phyloP scores from a whole-genome alignment of 2,113 vertebrate species.

The Ploceus nigricollis region DNA sequence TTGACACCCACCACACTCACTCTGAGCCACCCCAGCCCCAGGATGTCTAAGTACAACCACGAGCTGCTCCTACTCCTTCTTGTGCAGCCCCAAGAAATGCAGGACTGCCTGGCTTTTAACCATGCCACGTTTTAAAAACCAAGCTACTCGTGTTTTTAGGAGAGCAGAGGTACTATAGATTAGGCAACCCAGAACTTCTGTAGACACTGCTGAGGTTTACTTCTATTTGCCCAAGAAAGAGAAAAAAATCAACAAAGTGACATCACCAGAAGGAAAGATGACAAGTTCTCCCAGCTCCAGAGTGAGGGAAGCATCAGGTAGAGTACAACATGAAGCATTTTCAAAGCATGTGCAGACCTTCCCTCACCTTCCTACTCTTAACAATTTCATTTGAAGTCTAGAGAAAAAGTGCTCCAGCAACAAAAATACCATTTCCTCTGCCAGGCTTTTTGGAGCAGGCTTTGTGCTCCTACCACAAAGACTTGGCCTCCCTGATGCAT shows the following conservation, averaged over 20 bases:
- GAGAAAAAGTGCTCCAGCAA: background rate
- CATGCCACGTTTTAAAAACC: background rate
- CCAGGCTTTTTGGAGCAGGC: background rate
- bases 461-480: background rate
- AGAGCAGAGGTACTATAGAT: background rate
- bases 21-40: background rate
- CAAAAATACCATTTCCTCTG: background rate
- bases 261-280: background rate
- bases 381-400: background rate
- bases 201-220: background rate
- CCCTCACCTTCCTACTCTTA: background rate
- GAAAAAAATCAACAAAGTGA: background rate
- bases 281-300: background rate
- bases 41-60: background rate
- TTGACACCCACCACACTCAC: accelerated
- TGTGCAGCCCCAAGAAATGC: background rate
- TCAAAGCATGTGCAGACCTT: background rate
- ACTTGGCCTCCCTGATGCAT: background rate
- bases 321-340: background rate
- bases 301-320: background rate
- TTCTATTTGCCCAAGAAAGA: background rate
- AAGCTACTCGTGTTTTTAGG: background rate
- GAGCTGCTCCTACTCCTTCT: background rate
- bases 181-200: background rate
- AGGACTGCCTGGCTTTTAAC: background rate